phyloP scores from a whole-genome alignment of 2,888 invertebrate genomes.

The Gortyna flavago region DNA sequence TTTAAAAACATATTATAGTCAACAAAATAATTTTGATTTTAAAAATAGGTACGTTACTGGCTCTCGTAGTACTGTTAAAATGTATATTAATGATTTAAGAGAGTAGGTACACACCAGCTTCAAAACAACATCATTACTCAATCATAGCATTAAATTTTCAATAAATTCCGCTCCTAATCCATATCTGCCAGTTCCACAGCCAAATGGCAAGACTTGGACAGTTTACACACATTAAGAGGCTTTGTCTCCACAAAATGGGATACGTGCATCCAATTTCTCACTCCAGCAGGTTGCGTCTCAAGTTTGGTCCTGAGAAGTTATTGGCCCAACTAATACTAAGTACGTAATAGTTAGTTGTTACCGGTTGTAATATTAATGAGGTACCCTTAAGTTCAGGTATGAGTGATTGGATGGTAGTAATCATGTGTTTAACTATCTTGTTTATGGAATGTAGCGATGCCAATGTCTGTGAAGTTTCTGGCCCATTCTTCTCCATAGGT shows the following conservation, averaged over 20 bases:
- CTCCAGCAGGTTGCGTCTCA: conserved; percentile 67
- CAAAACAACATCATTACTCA: conserved; percentile 14
- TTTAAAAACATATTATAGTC: not conserved
- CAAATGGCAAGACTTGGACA: conserved; percentile 84
- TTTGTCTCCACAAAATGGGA: conserved; percentile 82
- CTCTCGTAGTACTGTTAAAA: not conserved
- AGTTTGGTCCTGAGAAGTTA: conserved; percentile 59
- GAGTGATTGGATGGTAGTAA: conserved; percentile 27
- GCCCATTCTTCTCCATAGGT: not conserved
- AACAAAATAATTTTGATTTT: not conserved
- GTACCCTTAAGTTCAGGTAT: conserved; percentile 38
- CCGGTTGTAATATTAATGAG: conserved; percentile 54
- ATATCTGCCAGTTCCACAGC: conserved; percentile 68
- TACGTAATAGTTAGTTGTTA: conserved; percentile 56
- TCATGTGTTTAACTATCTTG: conserved; percentile 8
- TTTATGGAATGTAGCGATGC: not conserved
- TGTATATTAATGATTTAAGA: not conserved
- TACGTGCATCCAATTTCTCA: conserved; percentile 84
- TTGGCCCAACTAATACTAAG: conserved; percentile 55
- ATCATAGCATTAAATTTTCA: conserved; percentile 33
- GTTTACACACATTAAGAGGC: conserved; percentile 83
- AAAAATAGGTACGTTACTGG: not conserved
- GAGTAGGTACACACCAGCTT: not conserved
- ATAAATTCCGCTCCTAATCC: conserved; percentile 39
- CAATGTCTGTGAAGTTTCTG: not conserved